phyloP scores from a whole-genome alignment of 2,113 vertebrate genomes.

The Rhinichthys klamathensis region DNA sequence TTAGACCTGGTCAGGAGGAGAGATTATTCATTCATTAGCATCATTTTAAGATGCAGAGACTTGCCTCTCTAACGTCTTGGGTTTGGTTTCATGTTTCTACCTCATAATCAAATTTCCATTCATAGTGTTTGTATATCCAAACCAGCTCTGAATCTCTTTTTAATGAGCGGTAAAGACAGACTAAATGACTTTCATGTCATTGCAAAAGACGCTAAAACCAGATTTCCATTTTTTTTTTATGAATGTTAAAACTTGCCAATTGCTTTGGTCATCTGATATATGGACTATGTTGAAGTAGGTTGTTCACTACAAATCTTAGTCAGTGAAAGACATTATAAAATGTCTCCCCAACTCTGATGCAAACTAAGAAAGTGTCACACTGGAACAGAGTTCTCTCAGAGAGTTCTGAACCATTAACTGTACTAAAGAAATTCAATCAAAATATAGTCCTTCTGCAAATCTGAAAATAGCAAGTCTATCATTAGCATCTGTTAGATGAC shows the following conservation, averaged over 20 bases:
- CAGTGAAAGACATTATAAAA: background rate
- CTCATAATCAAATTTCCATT: conserved; percentile 24
- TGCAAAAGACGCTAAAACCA: conserved; percentile 18
- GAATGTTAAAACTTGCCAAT: background rate
- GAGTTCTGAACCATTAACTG: background rate
- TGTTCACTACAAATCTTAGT: background rate
- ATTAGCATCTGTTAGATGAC: background rate
- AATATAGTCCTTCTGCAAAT: background rate
- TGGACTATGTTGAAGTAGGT: background rate
- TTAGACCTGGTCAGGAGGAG: conserved; percentile 7
- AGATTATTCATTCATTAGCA: conserved; percentile 32
- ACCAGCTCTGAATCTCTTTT: conserved; percentile 12
- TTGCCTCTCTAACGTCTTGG: background rate
- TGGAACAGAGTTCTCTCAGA: background rate
- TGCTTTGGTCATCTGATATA: conserved; percentile 10
- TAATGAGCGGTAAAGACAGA: background rate
- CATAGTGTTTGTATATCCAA: background rate
- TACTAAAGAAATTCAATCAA: background rate
- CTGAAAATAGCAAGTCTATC: background rate
- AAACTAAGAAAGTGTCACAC: background rate
- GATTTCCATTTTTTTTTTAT: conserved; percentile 33
- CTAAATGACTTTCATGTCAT: background rate
- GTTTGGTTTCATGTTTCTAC: conserved; percentile 30
- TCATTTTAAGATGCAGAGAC: conserved; percentile 13
- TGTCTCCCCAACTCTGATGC: background rate